Percentiles rank a stretch among this genome's conserved stretches.
Evolutionary conservation across 1,140 invertebrate species (phyloP).

Genomic region (Plodia interpunctella): DNA sequence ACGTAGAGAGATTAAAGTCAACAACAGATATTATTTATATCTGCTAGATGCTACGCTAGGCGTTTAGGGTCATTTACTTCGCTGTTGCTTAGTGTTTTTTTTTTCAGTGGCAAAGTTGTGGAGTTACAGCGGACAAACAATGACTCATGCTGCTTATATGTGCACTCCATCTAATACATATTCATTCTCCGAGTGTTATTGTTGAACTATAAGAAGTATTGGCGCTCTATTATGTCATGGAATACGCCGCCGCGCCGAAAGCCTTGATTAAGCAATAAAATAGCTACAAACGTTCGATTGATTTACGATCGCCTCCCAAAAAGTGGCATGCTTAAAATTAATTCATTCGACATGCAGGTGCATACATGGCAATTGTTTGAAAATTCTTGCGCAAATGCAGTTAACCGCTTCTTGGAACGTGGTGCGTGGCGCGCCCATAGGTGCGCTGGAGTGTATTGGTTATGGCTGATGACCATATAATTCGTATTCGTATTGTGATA

Average conservation of each 20-base stretch:
- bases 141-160: neutral
- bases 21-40: constrained; percentile 67
- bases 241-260: constrained; percentile 1
- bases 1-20: constrained; percentile 40
- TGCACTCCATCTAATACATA: constrained; percentile 4
- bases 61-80: constrained; percentile 67
- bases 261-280: constrained; percentile 21
- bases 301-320: constrained; percentile 26
- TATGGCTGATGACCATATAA: constrained; percentile 32
- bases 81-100: constrained; percentile 30
- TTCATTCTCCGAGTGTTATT: constrained; percentile 4
- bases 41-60: constrained; percentile 51
- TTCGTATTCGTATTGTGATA: constrained; percentile 60
- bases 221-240: neutral
- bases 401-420: constrained; percentile 57
- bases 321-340: constrained; percentile 19
- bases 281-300: constrained; percentile 23
- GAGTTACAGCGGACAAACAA: constrained; percentile 14
- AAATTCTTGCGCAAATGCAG: constrained; percentile 58
- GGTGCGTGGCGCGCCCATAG: constrained; percentile 23
- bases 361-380: constrained; percentile 50
- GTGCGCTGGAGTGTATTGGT: constrained; percentile 11
- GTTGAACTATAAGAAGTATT: neutral
- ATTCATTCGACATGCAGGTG: constrained; percentile 54
- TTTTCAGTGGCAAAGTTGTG: constrained; percentile 39